A percentile compares a stretch with the other conserved stretches of the same genome.
phyloP scores from a whole-genome alignment of 1,140 invertebrate genomes.

The Tetramorium alpestre region DNA sequence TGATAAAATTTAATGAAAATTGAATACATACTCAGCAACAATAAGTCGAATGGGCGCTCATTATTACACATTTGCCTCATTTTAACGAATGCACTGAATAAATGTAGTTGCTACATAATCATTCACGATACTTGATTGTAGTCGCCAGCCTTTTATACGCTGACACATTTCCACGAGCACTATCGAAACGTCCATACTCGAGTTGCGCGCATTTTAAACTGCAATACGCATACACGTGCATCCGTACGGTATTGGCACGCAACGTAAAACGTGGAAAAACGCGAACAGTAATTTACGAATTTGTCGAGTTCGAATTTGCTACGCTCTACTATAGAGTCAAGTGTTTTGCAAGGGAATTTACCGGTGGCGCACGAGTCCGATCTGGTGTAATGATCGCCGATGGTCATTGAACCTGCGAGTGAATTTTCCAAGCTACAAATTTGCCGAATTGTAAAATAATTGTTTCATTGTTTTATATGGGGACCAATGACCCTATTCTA shows the following conservation, averaged over 20 bases:
- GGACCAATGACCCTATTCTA: slow-evolving; percentile 6
- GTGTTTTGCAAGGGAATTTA: slow-evolving; percentile 56
- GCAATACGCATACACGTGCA: not conserved
- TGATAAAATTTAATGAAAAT: slow-evolving; percentile 10
- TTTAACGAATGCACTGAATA: not conserved
- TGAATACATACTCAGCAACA: not conserved
- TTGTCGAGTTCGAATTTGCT: slow-evolving; percentile 53
- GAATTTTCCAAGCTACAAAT: slow-evolving; percentile 41
- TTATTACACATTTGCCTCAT: slow-evolving; percentile 9
- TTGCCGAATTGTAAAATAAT: slow-evolving; percentile 50
- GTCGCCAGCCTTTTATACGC: slow-evolving; percentile 33
- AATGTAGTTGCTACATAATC: slow-evolving; percentile 42
- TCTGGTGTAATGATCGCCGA: slow-evolving; percentile 51
- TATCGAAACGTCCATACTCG: slow-evolving; percentile 55
- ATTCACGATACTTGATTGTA: slow-evolving; percentile 40
- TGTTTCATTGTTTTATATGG: slow-evolving; percentile 32
- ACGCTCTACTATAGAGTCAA: slow-evolving; percentile 48
- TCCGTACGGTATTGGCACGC: not conserved
- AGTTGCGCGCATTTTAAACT: slow-evolving; percentile 63
- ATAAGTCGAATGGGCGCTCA: slow-evolving; percentile 1
- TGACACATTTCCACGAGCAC: slow-evolving; percentile 47
- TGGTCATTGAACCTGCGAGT: slow-evolving; percentile 45
- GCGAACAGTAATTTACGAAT: slow-evolving; percentile 57
- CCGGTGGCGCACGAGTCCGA: slow-evolving; percentile 33
- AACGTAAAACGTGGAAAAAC: slow-evolving; percentile 38